Percentiles rank a stretch among this genome's conserved stretches.
phyloP scores from a whole-genome alignment of 2,113 vertebrate species.

The Suncus etruscus region DNA sequence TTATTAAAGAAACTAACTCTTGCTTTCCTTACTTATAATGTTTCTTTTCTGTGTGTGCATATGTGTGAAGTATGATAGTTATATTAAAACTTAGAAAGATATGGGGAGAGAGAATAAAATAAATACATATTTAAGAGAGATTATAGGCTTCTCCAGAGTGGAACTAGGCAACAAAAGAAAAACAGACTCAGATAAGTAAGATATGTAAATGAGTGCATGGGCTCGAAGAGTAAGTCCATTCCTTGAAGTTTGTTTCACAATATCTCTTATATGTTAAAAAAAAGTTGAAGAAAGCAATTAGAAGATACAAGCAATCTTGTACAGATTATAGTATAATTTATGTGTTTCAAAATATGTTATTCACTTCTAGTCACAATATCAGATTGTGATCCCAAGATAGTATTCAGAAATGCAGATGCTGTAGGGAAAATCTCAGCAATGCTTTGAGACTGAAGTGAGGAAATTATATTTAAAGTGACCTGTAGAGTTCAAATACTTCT shows the following conservation, averaged over 20 bases:
- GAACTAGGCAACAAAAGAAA: no score
- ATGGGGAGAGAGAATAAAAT: no score
- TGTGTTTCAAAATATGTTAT: not conserved
- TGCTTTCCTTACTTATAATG: not conserved
- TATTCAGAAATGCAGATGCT: not conserved
- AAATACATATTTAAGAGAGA: no score
- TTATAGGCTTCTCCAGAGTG: no score
- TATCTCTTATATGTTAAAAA: slow-evolving; percentile 16
- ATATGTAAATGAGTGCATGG: no score
- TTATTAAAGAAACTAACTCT: not conserved
- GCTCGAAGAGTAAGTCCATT: no score
- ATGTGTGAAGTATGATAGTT: no score
- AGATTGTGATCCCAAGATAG: not conserved
- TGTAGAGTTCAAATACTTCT: not conserved
- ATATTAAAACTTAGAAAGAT: no score
- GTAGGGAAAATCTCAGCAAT: not conserved
- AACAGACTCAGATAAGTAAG: no score
- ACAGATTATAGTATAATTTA: not conserved
- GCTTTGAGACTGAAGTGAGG: slow-evolving; percentile 15
- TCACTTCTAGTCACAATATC: no score
- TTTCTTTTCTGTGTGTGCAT: not conserved
- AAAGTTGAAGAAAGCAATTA: not conserved
- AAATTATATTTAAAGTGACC: slow-evolving; percentile 2
- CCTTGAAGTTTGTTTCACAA: no score
- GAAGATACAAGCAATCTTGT: not conserved